Percentiles rank a stretch among this genome's conserved stretches.
phyloP scores from a whole-genome alignment of 2,113 vertebrate genomes.

The Pionites leucogaster region DNA sequence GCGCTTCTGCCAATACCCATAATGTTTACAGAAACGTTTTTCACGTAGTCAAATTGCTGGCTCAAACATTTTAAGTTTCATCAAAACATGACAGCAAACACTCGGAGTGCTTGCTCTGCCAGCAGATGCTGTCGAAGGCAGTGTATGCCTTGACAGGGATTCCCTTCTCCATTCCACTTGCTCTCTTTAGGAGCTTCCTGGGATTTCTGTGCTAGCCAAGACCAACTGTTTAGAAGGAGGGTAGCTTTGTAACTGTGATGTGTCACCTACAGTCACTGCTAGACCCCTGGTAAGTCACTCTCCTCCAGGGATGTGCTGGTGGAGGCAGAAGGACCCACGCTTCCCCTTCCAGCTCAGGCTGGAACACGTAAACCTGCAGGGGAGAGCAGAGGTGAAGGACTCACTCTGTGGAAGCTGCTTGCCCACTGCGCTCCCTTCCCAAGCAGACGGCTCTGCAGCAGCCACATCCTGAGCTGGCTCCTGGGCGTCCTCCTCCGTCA shows the following conservation, averaged over 20 bases:
- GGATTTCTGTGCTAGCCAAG: background rate
- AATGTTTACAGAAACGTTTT: background rate
- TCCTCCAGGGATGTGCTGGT: background rate
- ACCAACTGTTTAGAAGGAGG: fast-evolving
- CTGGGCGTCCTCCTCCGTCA: constrained; percentile 76
- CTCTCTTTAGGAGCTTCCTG: background rate
- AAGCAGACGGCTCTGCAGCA: constrained; percentile 64
- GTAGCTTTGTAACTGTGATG: background rate
- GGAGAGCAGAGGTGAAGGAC: background rate
- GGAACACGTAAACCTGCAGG: fast-evolving
- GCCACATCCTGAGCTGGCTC: constrained; percentile 53
- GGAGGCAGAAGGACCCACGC: background rate
- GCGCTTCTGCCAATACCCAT: background rate
- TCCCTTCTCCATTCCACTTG: background rate
- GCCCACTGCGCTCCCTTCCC: constrained; percentile 49
- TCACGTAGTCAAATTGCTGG: background rate
- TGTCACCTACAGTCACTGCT: background rate
- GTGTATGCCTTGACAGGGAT: background rate
- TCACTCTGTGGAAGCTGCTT: constrained; percentile 9
- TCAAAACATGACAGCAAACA: fast-evolving
- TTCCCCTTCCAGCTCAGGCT: background rate
- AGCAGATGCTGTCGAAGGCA: background rate
- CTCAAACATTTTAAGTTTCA: background rate
- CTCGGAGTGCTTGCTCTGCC: too few species aligned
- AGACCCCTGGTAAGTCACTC: background rate